Percentiles rank a stretch among this genome's conserved stretches.
Evolutionary conservation across 2,888 invertebrate genomes (phyloP).

Genomic region (Drosophila nr. medialis): DNA sequence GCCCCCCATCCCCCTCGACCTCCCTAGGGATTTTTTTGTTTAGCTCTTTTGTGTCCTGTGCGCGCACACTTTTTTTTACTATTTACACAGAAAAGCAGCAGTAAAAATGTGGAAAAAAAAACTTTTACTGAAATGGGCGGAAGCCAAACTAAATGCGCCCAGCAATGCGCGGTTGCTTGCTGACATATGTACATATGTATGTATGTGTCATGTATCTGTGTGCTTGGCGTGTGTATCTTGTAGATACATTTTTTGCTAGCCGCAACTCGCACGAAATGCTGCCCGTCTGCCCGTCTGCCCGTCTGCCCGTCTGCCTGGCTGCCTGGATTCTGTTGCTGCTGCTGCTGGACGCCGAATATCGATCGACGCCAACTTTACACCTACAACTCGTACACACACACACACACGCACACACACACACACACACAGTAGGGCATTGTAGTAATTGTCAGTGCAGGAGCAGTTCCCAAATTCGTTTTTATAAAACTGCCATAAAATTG

Average conservation of each 20-base stretch:
- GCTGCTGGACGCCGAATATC: constrained; percentile 69
- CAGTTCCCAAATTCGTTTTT: background rate
- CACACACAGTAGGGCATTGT: constrained; percentile 6
- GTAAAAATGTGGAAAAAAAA: constrained; percentile 12
- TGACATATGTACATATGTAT: constrained; percentile 5
- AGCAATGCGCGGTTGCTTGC: background rate
- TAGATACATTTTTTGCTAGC: constrained; percentile 69
- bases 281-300: background rate
- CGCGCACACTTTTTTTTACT: constrained; percentile 57
- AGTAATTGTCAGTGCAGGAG: background rate
- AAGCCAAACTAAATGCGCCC: constrained; percentile 53
- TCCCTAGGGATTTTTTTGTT: background rate
- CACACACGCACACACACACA: background rate
- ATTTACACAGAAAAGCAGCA: constrained; percentile 41
- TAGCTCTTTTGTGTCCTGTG: constrained; percentile 53
- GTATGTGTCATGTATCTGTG: constrained; percentile 17
- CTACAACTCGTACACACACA: background rate
- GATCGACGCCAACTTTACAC: constrained; percentile 45
- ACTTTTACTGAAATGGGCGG: constrained; percentile 50
- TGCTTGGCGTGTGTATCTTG: constrained; percentile 52
- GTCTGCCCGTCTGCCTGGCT: background rate
- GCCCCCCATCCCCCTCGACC: background rate
- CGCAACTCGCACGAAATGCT: constrained; percentile 54
- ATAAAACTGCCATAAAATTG: background rate
- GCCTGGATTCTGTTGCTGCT: constrained; percentile 29